Base-by-base conservation (phyloP, 2,113 vertebrate species). In the Pimephales promelas region DNA sequence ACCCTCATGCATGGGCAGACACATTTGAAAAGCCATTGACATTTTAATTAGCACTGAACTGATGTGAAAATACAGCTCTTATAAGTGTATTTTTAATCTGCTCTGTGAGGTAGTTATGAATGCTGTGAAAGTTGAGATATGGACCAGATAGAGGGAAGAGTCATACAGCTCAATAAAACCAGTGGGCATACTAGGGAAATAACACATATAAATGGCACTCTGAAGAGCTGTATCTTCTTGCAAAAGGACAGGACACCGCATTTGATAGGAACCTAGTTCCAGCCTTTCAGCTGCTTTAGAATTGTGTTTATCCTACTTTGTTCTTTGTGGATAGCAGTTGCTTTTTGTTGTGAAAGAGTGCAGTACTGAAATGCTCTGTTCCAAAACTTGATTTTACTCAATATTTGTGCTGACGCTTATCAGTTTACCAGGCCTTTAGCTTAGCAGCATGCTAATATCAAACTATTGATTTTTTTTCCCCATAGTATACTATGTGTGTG, bases 141-240 rank as follows among this genome's bases (percentile, higher is more conserved):
- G 28, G 36, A 62, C 20, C 14, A 62, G 31, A 54, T 47, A 73
- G 83, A 54, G 68, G 6, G 4, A 14, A 64, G 66, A 57, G 75
- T 78, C 47, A 84, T 28, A 78, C 20, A 16, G 82, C 70, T 77
- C 31, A 62, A 66, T 77, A 68, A 83, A 83, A 66, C 22, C 24
- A 79, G 36, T 79, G 64, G 47, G 22, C 9, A 7, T 45, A 83
- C 62, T 74, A 78, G n/a, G 52, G 62, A 70, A 28, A 78, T 79
- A 26, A 79, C 34, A 45, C 82, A 13, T 43, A 4, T 5, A 74
- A 52, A 31, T 28, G 13, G 24, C n/a, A 68, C 52, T 77, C 56
- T 24, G 36, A 70, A 84, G 40, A 57, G 49, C 52, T 10, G 16
- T 83, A 77, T 83, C 36, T 40, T 36, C 47, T 11, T 68, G 14